Conservation (phyloP, 2,888 invertebrate genomes). For the Atherix ibis region DNA sequence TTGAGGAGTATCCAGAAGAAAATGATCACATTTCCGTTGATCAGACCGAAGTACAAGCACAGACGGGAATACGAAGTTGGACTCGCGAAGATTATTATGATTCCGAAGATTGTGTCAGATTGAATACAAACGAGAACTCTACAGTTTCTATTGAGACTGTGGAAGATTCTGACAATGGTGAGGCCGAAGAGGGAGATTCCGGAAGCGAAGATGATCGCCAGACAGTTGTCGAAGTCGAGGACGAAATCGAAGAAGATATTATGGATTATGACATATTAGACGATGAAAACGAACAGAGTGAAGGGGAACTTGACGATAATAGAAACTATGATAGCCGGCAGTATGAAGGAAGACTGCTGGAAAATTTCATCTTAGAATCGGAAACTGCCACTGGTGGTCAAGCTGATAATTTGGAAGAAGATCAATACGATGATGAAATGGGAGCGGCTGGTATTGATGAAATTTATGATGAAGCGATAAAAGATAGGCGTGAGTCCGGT, state of each 20-base stretch:
- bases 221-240: conserved; percentile 29
- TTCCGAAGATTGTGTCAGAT: conserved; percentile 9
- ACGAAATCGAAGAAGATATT: conserved; percentile 28
- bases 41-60: conserved; percentile 19
- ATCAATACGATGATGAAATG: conserved; percentile 1
- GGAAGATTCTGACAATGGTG: conserved; percentile 1
- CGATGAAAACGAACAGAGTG: conserved; percentile 21
- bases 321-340: no score
- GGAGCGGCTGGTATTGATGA: conserved; percentile 25
- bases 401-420: not conserved
- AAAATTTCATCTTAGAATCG: conserved; percentile 26
- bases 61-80: conserved; percentile 19
- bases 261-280: conserved; percentile 17
- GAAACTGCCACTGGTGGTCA: conserved; percentile 24
- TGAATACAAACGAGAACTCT: not conserved
- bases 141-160: not conserved
- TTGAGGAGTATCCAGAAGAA: conserved; percentile 26
- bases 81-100: conserved; percentile 20
- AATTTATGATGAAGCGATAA: conserved; percentile 28
- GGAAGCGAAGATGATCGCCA: conserved; percentile 29
- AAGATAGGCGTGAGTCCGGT: conserved; percentile 27
- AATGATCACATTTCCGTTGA: conserved; percentile 23
- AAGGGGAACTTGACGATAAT: conserved; percentile 30
- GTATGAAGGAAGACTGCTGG: conserved; percentile 23
- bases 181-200: conserved; percentile 14